Conservation (phyloP, 2,113 vertebrate species). For the Nicator chloris region DNA sequence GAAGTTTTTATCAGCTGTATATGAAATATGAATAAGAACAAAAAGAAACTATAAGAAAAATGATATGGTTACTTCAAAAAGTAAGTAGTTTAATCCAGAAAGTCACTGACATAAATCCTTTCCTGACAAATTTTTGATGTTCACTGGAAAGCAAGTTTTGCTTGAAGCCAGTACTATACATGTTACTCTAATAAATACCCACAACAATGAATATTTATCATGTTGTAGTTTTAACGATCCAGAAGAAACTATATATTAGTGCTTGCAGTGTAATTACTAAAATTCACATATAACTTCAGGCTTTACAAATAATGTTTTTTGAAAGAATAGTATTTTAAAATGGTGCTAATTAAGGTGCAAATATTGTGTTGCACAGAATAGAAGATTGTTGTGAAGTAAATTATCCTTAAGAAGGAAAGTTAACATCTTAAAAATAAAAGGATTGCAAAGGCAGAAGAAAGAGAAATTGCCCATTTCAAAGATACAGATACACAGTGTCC, state of each 20-base stretch:
- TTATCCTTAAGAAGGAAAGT: not conserved
- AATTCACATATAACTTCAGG: not conserved
- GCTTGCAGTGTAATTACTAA: not conserved
- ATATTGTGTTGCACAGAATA: not conserved
- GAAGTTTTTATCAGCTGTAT: not conserved
- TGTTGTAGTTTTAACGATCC: not conserved
- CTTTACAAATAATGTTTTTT: not conserved
- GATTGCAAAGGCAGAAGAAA: not conserved
- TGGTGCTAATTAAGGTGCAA: not conserved
- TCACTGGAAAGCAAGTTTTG: not conserved
- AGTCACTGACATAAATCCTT: not conserved
- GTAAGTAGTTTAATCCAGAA: constrained; percentile 13
- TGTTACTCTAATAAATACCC: not conserved
- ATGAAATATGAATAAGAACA: not conserved
- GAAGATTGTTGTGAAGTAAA: not conserved
- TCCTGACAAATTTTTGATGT: not conserved
- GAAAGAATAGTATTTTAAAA: not conserved
- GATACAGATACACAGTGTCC: not conserved
- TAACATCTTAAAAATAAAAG: not conserved
- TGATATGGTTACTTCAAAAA: not conserved
- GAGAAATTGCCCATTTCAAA: not conserved
- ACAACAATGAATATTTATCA: not conserved
- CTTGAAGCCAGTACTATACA: not conserved
- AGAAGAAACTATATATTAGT: not conserved
- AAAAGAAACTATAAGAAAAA: constrained; percentile 20